Conservation (phyloP, 1,140 invertebrate genomes). For the Brachionus calyciflorus region DNA sequence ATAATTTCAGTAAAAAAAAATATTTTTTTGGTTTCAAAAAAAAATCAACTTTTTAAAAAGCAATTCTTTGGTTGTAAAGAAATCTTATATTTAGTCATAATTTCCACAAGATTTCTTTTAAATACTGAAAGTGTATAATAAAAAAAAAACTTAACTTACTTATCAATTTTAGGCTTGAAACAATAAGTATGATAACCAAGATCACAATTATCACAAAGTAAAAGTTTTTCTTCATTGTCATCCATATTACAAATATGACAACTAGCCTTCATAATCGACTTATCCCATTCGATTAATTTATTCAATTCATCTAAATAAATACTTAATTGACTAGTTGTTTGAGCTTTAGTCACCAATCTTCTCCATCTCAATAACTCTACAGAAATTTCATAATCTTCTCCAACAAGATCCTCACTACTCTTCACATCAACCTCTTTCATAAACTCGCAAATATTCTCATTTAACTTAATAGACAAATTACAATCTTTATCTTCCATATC, state of each 20-base stretch:
- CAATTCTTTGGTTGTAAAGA: too few species aligned
- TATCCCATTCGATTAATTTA: constrained; percentile 91
- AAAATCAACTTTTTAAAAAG: too few species aligned
- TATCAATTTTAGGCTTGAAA: constrained; percentile 68
- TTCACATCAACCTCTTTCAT: not conserved
- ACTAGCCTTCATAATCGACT: constrained; percentile 97
- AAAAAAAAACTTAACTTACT: constrained; percentile 49
- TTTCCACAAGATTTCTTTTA: too few species aligned
- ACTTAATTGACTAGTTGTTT: constrained; percentile 81
- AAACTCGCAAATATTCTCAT: not conserved
- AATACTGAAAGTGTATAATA: too few species aligned
- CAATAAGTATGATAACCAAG: constrained; percentile 97
- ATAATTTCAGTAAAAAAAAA: too few species aligned
- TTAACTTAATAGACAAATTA: constrained; percentile 24
- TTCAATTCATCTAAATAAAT: constrained; percentile 85
- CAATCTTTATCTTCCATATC: not conserved
- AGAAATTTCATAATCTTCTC: constrained; percentile 50
- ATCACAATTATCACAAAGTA: constrained; percentile 94
- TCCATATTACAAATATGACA: constrained; percentile 93
- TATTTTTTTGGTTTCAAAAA: too few species aligned
- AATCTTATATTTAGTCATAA: too few species aligned
- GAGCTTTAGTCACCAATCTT: constrained; percentile 75
- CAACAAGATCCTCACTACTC: not conserved
- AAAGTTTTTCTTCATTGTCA: constrained; percentile 88
- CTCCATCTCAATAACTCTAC: constrained; percentile 77